phyloP scores from a whole-genome alignment of 2,113 vertebrate genomes.

The Coptodon rendalli region DNA sequence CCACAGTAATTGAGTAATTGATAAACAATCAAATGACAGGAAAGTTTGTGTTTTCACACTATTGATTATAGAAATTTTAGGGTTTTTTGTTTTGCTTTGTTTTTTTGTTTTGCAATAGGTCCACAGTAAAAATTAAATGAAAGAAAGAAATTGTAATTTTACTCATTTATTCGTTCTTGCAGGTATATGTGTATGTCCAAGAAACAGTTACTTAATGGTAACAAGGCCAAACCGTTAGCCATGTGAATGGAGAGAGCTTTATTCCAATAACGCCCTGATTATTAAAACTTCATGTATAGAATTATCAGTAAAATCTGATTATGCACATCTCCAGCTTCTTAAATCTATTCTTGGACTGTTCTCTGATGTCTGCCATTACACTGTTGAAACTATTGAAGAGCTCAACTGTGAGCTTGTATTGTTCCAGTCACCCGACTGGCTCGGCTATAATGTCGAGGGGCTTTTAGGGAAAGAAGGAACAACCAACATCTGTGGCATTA shows the following conservation, averaged over 20 bases:
- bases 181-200: background rate
- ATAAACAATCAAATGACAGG: background rate
- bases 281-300: background rate
- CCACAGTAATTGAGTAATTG: background rate
- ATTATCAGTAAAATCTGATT: background rate
- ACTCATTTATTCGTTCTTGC: background rate
- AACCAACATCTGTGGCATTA: background rate
- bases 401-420: background rate
- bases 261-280: background rate
- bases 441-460: background rate
- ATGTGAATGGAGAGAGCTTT: background rate
- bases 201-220: background rate
- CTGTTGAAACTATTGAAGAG: background rate
- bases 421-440: background rate
- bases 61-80: background rate
- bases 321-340: background rate
- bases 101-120: background rate
- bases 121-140: background rate
- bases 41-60: background rate
- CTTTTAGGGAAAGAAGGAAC: background rate
- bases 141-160: background rate
- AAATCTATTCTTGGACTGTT: background rate
- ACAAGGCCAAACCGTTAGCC: background rate
- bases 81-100: background rate
- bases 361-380: background rate